phyloP scores from a whole-genome alignment of 2,888 invertebrate genomes.

The Cheilosia scutellata region DNA sequence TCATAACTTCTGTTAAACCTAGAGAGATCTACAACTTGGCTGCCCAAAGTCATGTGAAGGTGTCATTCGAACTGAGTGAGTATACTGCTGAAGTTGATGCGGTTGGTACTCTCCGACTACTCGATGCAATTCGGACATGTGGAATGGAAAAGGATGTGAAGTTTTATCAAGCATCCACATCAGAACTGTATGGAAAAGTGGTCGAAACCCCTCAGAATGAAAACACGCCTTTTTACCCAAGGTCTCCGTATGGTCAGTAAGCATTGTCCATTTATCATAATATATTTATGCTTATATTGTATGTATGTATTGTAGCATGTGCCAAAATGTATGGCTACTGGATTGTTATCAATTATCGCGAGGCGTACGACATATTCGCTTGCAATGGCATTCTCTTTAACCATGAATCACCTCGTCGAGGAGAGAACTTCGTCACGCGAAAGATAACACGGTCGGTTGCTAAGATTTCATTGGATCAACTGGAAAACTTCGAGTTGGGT shows the following conservation, averaged over 20 bases:
- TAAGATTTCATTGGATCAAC: constrained; percentile 95
- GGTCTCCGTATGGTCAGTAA: constrained; percentile 95
- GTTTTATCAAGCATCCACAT: constrained; percentile 98
- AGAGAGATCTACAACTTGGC: constrained; percentile 99
- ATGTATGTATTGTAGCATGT: constrained; percentile 92
- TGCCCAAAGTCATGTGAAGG: constrained; percentile 99
- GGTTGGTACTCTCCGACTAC: constrained; percentile 94
- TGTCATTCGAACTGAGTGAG: constrained; percentile 99
- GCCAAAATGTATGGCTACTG: constrained; percentile 98
- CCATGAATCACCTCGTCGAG: constrained; percentile 97
- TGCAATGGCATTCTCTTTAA: constrained; percentile 98
- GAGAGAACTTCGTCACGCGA: constrained; percentile 99
- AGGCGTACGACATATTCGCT: constrained; percentile 97
- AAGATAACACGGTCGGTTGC: constrained; percentile 99
- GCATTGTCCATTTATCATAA: neutral
- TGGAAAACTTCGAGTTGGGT: constrained; percentile 94
- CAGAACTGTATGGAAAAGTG: constrained; percentile 97
- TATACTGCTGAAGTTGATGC: constrained; percentile 99
- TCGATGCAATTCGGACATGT: constrained; percentile 96
- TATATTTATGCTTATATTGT: neutral
- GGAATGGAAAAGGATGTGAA: constrained; percentile 91
- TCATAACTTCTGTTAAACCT: constrained; percentile 89
- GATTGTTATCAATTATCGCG: constrained; percentile 98
- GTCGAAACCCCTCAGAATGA: constrained; percentile 96
- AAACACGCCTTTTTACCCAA: constrained; percentile 97